These are phyloP conservation scores for Actinia equina DNA, from an alignment of 64 coral and sea anemone genomes.

Conservation along the genomic window DNA sequence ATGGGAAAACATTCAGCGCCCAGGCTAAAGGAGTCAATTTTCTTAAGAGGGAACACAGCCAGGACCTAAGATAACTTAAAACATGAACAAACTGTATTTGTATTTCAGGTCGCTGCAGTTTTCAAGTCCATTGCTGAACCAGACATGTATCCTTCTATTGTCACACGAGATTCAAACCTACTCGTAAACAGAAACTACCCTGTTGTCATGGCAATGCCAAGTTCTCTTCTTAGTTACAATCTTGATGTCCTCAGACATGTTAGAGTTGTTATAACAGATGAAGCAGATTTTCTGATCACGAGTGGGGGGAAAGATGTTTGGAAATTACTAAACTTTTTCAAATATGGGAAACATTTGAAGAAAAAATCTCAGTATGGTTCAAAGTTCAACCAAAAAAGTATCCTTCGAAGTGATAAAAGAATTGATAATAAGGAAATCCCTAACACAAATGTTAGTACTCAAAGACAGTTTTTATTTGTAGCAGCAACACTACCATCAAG, in stretches of 20 bases:
- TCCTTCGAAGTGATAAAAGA: not conserved
- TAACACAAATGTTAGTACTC: not conserved
- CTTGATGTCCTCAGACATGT: slow-evolving; percentile 46
- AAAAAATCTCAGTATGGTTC: slow-evolving; percentile 9
- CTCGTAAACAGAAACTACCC: slow-evolving; percentile 56
- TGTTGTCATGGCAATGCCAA: slow-evolving; percentile 76
- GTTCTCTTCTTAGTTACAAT: slow-evolving; percentile 69
- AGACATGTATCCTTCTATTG: slow-evolving; percentile 54
- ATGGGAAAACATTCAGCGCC: too few species aligned
- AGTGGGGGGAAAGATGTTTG: slow-evolving; percentile 78
- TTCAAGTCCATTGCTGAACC: slow-evolving; percentile 66
- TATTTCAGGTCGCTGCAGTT: slow-evolving; percentile 65
- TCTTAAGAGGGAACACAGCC: too few species aligned
- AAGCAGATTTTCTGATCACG: slow-evolving; percentile 79
- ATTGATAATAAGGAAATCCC: not conserved
- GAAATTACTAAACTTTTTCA: slow-evolving; percentile 80
- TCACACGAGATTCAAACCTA: slow-evolving; percentile 83
- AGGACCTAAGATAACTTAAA: too few species aligned
- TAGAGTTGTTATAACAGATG: slow-evolving; percentile 74
- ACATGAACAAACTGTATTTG: too few species aligned
- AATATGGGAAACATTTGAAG: slow-evolving; percentile 35
- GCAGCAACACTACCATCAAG: slow-evolving; percentile 86
- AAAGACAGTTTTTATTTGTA: slow-evolving; percentile 90
- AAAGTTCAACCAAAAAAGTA: not conserved
- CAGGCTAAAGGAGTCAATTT: too few species aligned